These are phyloP conservation scores for Crocallis elinguaria DNA, from an alignment of 2,888 invertebrate genomes.

Conservation along the genomic window DNA sequence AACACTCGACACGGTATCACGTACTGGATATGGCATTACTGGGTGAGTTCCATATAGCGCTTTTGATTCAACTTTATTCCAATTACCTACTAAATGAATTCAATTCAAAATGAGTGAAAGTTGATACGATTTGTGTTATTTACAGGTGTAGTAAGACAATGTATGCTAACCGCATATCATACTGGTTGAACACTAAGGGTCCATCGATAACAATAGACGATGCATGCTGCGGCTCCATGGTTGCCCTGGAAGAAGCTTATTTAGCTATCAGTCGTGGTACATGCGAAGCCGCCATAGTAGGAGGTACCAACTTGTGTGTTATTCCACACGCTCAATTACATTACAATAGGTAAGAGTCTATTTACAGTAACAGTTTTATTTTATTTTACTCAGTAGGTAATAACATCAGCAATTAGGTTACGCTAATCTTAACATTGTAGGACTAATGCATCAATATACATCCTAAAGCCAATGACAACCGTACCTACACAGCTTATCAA, in stretches of 20 bases:
- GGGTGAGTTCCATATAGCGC: conserved; percentile 46
- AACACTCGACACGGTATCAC: neutral
- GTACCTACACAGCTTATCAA: no score
- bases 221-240: conserved; percentile 62
- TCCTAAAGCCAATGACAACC: no score
- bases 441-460: no score
- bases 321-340: conserved; percentile 78
- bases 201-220: conserved; percentile 64
- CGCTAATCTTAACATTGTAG: no score
- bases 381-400: no score
- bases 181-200: conserved; percentile 70
- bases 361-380: no score
- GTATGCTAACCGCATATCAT: conserved; percentile 72
- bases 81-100: no score
- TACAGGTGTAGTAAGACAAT: conserved; percentile 64
- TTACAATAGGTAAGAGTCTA: conserved; percentile 64
- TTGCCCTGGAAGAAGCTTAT: conserved; percentile 62
- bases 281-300: conserved; percentile 85
- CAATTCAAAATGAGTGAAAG: no score
- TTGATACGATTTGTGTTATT: neutral
- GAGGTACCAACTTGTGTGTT: conserved; percentile 83
- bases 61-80: neutral
- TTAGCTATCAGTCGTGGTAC: conserved; percentile 57
- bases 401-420: no score
- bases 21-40: conserved; percentile 53